Base-by-base conservation (phyloP, 2,797 vertebrate genomes). In the Myoxocephalus aenaeus region DNA sequence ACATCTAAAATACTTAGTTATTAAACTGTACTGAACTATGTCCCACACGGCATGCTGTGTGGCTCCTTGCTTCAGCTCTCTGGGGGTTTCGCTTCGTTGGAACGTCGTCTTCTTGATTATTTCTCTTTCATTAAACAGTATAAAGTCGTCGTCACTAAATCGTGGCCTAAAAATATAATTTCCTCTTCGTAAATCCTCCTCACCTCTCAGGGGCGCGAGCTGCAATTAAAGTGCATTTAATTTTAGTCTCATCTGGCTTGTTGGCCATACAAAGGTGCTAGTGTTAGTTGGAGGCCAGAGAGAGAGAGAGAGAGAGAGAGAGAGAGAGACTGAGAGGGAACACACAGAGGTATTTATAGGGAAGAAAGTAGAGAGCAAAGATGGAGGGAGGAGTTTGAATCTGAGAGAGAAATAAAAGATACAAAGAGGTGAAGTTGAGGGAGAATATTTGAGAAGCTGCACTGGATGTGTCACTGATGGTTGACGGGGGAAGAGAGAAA, bases 211-310 rank as follows among this genome's bases (percentile, higher is more conserved):
- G 56, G 54, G 66, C 72, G 42, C 62, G 44, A 48, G 85, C 81
- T 76, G 86, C 79, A 89, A 92, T 92, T 90, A 92, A 88, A 91
- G 86, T 29, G 22, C 54, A 75, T 91, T 93, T 92, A 86, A 93
- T 92, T 92, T 92, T 90, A 87, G 89, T 87, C 82, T 92, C 86
- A 93, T 92, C 84, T 86, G 88, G 89, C 86, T 75, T 67, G 82
- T 80, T 67, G 65, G 81, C 42, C 7, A 53, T 75, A 94, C 92
- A 95, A 92, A 95, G 92, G 88, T 86, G 42, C 44, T 85, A 91
- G 90, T 95, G 94, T 95, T 89, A 84, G 82, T 73, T 29, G 0
- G 84, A 80, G 83, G 80, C 82, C 73, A 38, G 64, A 70, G 82
- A 78, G 80, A 77, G 77, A n/a, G 50, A 46, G 82, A 42, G 40